These are phyloP conservation scores for Trematomus loennbergii DNA, from an alignment of 2,113 vertebrate species.

Conservation along the genomic window DNA sequence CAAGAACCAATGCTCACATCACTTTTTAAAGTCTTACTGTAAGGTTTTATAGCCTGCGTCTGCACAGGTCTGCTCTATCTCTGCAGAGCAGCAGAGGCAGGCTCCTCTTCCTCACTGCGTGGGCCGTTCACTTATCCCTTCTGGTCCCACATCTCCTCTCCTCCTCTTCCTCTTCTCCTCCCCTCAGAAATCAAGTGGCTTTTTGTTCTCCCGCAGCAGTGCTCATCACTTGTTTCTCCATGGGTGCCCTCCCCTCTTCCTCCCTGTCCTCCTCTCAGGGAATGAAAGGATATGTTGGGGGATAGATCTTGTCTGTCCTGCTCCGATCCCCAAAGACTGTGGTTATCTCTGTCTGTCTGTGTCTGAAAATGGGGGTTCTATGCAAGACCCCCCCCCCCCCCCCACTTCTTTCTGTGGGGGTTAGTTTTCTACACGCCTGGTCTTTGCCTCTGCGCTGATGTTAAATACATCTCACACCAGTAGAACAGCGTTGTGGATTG, in stretches of 20 bases:
- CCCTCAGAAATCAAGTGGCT: conserved; percentile 73
- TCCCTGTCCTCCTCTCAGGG: conserved; percentile 34
- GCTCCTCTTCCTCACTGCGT: conserved; percentile 53
- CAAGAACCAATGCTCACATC: conserved; percentile 17
- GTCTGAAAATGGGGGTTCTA: conserved; percentile 22
- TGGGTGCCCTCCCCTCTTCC: conserved; percentile 32
- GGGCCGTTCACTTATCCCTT: conserved; percentile 50
- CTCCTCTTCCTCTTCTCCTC: conserved; percentile 26
- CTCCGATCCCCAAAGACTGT: conserved; percentile 32
- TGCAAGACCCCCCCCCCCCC: conserved; percentile 3
- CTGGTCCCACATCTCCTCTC: conserved; percentile 43
- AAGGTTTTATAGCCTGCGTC: conserved; percentile 49
- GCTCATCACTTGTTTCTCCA: conserved; percentile 77
- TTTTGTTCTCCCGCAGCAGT: conserved; percentile 74
- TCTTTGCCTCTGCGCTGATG: conserved; percentile 4
- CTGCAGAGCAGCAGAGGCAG: conserved; percentile 53
- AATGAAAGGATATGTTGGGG: conserved; percentile 62
- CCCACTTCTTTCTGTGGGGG: conserved; percentile 1
- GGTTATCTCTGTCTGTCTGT: conserved; percentile 30
- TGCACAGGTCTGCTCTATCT: conserved; percentile 49
- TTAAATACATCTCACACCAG: conserved; percentile 36
- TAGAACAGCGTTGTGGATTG: conserved; percentile 21
- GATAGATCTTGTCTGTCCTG: conserved; percentile 49
- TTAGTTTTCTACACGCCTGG: neutral
- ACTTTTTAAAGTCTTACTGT: conserved; percentile 28